Evolutionary conservation across 2,113 vertebrate genomes (phyloP).

Genomic region (Hyla sarda): DNA sequence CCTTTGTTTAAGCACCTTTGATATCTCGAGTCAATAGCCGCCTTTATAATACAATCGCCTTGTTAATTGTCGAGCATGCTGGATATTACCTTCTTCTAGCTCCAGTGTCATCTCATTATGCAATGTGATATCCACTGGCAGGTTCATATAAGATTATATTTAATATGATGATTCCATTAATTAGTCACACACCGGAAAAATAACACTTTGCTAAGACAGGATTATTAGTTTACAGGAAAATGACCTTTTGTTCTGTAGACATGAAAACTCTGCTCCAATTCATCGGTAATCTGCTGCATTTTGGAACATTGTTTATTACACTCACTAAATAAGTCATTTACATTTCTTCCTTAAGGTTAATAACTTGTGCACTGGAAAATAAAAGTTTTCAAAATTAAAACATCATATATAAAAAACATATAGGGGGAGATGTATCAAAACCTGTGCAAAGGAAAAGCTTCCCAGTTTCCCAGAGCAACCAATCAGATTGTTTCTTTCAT

Average conservation of each 20-base stretch:
- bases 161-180: conserved; percentile 54
- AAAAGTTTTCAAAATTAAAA: background rate
- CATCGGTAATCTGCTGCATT: conserved; percentile 24
- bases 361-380: background rate
- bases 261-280: conserved; percentile 2
- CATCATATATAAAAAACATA: too few species aligned
- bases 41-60: background rate
- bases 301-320: background rate
- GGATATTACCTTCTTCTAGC: conserved; percentile 48
- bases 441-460: too few species aligned
- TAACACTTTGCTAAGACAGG: conserved; percentile 33
- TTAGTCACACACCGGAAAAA: conserved; percentile 38
- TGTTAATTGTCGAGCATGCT: conserved; percentile 41
- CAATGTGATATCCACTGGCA: conserved; percentile 37
- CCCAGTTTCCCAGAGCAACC: too few species aligned
- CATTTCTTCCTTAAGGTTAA: background rate
- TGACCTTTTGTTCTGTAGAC: conserved; percentile 43
- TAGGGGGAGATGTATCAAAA: too few species aligned
- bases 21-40: conserved; percentile 35
- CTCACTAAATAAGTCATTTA: too few species aligned
- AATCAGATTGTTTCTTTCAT: too few species aligned
- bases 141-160: conserved; percentile 45
- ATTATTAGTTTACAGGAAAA: conserved; percentile 31
- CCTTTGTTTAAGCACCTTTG: conserved; percentile 36
- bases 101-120: conserved; percentile 45